Evolutionary conservation across 2,797 vertebrate species (phyloP).

Genomic region (Emys orbicularis): DNA sequence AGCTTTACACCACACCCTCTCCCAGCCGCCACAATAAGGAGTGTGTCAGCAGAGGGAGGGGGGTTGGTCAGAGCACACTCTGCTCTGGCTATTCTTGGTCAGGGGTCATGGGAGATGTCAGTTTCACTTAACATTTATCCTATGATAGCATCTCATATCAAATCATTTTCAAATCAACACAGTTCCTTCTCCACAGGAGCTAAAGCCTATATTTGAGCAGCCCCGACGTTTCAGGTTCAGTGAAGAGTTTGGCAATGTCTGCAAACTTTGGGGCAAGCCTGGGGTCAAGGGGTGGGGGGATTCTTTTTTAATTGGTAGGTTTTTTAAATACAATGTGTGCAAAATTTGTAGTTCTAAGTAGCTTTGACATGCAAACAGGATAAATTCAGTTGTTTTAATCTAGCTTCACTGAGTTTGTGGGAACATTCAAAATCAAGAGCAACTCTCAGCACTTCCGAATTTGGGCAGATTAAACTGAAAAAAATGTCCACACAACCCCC

Average conservation of each 20-base stretch:
- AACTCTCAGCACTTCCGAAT: not conserved
- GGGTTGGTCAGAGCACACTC: not conserved
- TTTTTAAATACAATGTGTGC: not conserved
- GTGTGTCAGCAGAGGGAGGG: not conserved
- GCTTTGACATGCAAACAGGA: not conserved
- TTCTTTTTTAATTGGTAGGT: too few species aligned
- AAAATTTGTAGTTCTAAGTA: not conserved
- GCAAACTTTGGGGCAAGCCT: not conserved
- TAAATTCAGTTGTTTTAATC: not conserved
- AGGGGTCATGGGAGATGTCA: not conserved
- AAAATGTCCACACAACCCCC: not conserved
- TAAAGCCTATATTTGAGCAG: too few species aligned
- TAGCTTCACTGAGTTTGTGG: not conserved
- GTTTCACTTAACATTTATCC: too few species aligned
- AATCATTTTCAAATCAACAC: too few species aligned
- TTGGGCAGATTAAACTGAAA: not conserved
- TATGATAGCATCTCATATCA: too few species aligned
- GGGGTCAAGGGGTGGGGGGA: not conserved
- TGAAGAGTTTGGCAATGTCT: not conserved
- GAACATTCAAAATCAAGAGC: not conserved
- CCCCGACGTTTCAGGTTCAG: not conserved
- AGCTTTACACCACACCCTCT: not conserved
- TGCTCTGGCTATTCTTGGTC: not conserved
- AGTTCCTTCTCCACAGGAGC: too few species aligned
- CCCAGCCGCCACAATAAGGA: not conserved